These are phyloP conservation scores for Spinus pinus DNA, from an alignment of 2,797 vertebrate genomes.

Conservation along the genomic window DNA sequence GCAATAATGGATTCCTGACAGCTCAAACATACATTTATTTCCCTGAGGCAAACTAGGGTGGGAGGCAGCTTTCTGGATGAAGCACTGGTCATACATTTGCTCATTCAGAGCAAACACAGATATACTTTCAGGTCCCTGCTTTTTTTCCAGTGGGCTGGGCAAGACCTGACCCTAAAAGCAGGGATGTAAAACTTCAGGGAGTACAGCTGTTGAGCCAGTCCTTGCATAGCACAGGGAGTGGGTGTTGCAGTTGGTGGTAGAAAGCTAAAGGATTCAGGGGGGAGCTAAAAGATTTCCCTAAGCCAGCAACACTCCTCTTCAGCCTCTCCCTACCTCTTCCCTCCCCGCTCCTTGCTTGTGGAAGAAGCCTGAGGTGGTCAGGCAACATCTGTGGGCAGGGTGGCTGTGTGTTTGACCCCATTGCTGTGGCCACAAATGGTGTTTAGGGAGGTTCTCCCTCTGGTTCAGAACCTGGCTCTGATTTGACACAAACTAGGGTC, in stretches of 20 bases:
- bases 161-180: neutral
- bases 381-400: neutral
- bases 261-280: neutral
- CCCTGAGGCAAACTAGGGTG: neutral
- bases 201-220: neutral
- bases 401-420: neutral
- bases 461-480: neutral
- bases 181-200: neutral
- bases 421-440: neutral
- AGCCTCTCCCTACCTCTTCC: neutral
- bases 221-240: neutral
- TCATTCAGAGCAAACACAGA: neutral
- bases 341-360: neutral
- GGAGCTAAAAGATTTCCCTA: neutral
- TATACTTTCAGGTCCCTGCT: neutral
- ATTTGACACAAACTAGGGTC: rapidly evolving
- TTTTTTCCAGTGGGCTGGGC: neutral
- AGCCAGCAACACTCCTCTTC: neutral
- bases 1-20: neutral
- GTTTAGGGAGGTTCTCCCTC: neutral
- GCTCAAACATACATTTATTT: neutral
- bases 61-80: neutral
- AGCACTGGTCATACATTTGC: neutral
- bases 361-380: rapidly evolving
- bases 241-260: neutral